Base-by-base conservation (phyloP, 1,140 invertebrate genomes). In the Diplogasteroides magnus region DNA sequence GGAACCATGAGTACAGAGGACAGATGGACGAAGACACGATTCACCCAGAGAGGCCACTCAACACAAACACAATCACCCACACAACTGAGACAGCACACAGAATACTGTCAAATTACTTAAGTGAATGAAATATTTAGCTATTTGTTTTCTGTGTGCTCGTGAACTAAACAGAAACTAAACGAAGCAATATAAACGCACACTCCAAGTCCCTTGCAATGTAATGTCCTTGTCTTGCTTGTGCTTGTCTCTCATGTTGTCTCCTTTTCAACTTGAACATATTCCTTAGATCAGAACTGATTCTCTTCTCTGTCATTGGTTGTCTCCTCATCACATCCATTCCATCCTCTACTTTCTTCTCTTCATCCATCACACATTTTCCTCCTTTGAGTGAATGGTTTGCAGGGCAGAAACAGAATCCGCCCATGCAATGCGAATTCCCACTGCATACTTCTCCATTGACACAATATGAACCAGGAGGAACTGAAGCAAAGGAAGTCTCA, bases 341-440 rank as follows among this genome's bases (percentile, higher is more conserved):
- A n/a, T n/a, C n/a, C n/a, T n/a, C n/a, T n/a, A n/a, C n/a, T n/a
- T n/a, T n/a, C 29, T 37, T 71, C 31, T 71, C 69, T 2, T 69
- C 58, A 2, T 62, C 32, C 6, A 15, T 48, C 29, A 48, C 28
- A 57, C 73, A 74, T 62, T 61, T 37, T 63, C 73, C 73, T 55
- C 61, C 27, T 29, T 61, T 73, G 23, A 74, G 66, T 1, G 70
- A 64, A 15, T 55, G 32, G 0, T 74, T 68, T 19, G 63, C 68
- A n/a, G 74, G 57, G 57, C 74, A 75, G 61, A 75, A 74, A 27
- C 74, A 75, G 25, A 75, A 57, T 29, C 72, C 72, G 55, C 64
- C 59, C 48, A 67, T 56, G 31, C 74, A 75, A 48, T 65, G 58
- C 32, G 67, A 70, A 27, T 71, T 71, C 14, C 72, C 74, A 25